phyloP scores from a whole-genome alignment of 2,113 vertebrate species.

The Cyprinodon tularosa region DNA sequence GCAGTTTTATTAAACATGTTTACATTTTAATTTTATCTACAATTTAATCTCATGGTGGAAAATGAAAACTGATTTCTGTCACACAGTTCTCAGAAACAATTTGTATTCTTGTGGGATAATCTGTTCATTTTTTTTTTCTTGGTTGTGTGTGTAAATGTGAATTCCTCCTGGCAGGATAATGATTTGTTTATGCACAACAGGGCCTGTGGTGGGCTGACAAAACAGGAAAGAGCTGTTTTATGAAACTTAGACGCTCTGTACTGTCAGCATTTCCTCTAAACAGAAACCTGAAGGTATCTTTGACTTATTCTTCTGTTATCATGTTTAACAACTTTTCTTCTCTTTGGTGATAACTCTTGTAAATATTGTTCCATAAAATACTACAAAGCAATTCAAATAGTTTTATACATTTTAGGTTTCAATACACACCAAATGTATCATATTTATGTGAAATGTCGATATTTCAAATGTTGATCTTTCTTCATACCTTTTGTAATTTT shows the following conservation, averaged over 20 bases:
- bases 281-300: slow-evolving; percentile 5
- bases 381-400: neutral
- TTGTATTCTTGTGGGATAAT: slow-evolving; percentile 19
- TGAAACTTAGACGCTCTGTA: slow-evolving; percentile 43
- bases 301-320: slow-evolving; percentile 41
- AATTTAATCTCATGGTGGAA: slow-evolving; percentile 24
- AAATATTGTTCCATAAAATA: neutral
- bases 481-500: no score
- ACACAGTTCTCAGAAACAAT: slow-evolving; percentile 12
- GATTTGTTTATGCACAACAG: slow-evolving; percentile 48
- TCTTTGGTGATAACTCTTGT: slow-evolving; percentile 25
- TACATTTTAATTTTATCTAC: slow-evolving; percentile 39
- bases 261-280: slow-evolving; percentile 37
- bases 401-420: neutral
- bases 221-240: slow-evolving; percentile 41
- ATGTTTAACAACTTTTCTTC: slow-evolving; percentile 57
- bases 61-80: slow-evolving; percentile 28
- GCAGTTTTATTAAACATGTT: slow-evolving; percentile 51
- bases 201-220: slow-evolving; percentile 23
- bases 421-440: neutral
- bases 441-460: no score
- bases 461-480: no score
- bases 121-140: slow-evolving; percentile 16
- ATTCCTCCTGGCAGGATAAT: slow-evolving; percentile 21
- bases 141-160: slow-evolving; percentile 24